Conservation (phyloP, 2,797 vertebrate genomes). For the Argyrosomus regius region DNA sequence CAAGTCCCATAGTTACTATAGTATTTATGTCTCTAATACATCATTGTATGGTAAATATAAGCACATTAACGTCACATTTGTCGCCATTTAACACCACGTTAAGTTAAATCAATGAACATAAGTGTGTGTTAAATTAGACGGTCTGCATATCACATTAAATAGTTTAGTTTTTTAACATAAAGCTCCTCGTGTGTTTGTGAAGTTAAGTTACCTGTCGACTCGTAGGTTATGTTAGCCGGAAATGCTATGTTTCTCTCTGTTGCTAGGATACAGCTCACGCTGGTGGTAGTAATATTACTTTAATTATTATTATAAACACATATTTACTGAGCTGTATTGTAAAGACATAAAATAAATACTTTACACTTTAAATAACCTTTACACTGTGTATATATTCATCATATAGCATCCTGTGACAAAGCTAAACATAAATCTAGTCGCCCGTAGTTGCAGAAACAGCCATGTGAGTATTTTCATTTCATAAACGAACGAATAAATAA, state of each 20-base stretch:
- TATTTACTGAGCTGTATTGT: too few species aligned
- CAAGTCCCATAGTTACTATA: not conserved
- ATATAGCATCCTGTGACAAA: too few species aligned
- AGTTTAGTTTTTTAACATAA: not conserved
- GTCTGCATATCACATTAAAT: not conserved
- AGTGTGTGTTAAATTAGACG: not conserved
- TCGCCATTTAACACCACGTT: not conserved
- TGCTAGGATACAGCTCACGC: not conserved
- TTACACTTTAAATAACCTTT: too few species aligned
- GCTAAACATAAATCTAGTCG: too few species aligned
- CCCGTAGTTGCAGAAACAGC: too few species aligned
- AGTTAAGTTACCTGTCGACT: slow-evolving; percentile 14
- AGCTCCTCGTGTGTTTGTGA: not conserved
- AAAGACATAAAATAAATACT: too few species aligned
- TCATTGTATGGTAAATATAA: too few species aligned
- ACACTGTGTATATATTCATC: too few species aligned
- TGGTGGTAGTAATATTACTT: not conserved
- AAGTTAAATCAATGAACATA: not conserved
- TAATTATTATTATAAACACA: not conserved
- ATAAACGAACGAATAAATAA: not conserved
- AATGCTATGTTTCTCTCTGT: not conserved
- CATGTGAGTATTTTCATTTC: not conserved
- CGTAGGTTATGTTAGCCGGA: not conserved
- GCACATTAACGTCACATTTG: not conserved
- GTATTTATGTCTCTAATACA: not conserved